These are phyloP conservation scores for Gastrophryne carolinensis DNA, from an alignment of 2,797 vertebrate species.

Conservation along the genomic window DNA sequence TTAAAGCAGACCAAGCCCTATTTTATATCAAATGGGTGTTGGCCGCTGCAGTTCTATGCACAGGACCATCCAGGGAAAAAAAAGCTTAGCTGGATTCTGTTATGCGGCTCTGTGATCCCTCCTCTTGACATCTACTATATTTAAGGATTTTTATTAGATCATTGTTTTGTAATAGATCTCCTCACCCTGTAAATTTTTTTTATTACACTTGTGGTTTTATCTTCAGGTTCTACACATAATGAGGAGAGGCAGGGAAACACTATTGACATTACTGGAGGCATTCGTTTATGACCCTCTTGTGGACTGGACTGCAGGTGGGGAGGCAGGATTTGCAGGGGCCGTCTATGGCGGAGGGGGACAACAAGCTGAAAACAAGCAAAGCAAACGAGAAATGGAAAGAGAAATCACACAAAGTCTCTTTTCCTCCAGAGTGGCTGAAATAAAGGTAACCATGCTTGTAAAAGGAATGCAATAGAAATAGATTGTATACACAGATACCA, in stretches of 20 bases:
- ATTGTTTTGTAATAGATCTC: no score
- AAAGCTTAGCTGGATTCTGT: no score
- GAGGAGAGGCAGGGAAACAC: conserved; percentile 92
- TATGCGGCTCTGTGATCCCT: no score
- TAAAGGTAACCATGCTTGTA: conserved; percentile 77
- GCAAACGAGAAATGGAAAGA: conserved; percentile 96
- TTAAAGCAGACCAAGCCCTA: no score
- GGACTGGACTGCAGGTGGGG: conserved; percentile 97
- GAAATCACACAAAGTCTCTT: conserved; percentile 98
- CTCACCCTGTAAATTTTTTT: no score
- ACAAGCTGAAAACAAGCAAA: conserved; percentile 95
- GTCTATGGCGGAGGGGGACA: conserved; percentile 97
- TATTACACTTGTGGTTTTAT: neutral
- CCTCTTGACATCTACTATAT: no score
- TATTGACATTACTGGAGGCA: conserved; percentile 91
- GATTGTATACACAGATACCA: no score
- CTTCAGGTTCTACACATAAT: conserved; percentile 93
- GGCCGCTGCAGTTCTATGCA: no score
- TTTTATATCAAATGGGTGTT: no score
- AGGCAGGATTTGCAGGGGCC: conserved; percentile 95
- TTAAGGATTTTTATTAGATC: no score
- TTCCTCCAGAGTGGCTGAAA: conserved; percentile 95
- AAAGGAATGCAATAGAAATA: no score
- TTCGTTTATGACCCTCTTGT: conserved; percentile 98
- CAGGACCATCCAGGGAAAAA: no score